Evolutionary conservation across 2,888 invertebrate genomes (phyloP).

Genomic region (Dryomyza anilis): DNA sequence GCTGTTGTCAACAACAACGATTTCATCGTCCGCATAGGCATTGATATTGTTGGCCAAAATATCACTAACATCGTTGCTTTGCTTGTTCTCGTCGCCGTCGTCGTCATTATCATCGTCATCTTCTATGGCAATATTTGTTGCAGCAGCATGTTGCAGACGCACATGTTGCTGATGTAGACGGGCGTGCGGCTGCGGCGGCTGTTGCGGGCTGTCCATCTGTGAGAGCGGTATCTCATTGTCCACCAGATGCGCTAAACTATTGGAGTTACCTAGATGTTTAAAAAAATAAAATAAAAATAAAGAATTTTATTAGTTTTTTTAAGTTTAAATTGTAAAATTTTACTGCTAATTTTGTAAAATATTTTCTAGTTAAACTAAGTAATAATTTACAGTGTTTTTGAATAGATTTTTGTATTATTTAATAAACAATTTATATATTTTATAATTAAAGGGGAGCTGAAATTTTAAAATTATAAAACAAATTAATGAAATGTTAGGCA

Average conservation of each 20-base stretch:
- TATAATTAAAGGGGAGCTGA: too few species aligned
- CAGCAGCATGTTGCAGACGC: slow-evolving; percentile 38
- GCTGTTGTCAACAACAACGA: slow-evolving; percentile 52
- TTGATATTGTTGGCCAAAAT: slow-evolving; percentile 38
- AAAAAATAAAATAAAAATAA: too few species aligned
- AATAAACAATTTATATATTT: too few species aligned
- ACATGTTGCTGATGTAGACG: slow-evolving; percentile 48
- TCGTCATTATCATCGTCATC: slow-evolving; percentile 39
- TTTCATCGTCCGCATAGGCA: slow-evolving; percentile 44
- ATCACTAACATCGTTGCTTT: slow-evolving; percentile 27
- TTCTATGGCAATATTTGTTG: slow-evolving; percentile 38
- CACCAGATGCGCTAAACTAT: slow-evolving; percentile 70
- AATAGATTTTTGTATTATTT: too few species aligned
- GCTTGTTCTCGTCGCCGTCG: slow-evolving; percentile 23
- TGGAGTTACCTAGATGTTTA: slow-evolving; percentile 69
- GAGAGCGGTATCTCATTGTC: slow-evolving; percentile 70
- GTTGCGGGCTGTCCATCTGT: slow-evolving; percentile 56
- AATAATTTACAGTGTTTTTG: too few species aligned
- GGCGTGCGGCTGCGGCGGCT: slow-evolving; percentile 34
- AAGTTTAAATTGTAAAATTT: neutral
- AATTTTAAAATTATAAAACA: too few species aligned
- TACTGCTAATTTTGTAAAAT: neutral
- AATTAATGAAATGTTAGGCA: too few species aligned
- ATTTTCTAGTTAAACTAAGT: too few species aligned
- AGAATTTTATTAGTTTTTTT: too few species aligned